Conservation (phyloP, 1,140 invertebrate species). For the Maniola jurtina region DNA sequence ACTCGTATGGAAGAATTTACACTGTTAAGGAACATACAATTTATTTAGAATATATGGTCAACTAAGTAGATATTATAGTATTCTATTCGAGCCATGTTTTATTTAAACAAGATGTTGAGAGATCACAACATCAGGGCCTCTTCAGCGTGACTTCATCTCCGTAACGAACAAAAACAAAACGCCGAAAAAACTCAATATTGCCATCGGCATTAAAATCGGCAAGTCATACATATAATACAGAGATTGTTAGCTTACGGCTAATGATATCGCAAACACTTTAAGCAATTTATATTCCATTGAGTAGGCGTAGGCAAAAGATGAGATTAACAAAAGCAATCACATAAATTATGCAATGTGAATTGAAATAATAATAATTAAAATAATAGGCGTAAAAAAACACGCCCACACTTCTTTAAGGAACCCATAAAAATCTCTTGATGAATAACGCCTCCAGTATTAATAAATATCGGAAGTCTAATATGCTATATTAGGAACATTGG, state of each 20-base stretch:
- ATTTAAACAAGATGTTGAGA: neutral
- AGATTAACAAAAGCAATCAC: neutral
- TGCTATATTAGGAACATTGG: no score
- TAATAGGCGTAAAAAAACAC: neutral
- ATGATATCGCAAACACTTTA: neutral
- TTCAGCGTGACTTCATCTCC: slow-evolving; percentile 55
- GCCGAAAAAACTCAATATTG: slow-evolving; percentile 23
- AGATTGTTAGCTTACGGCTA: neutral
- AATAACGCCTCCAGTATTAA: no score
- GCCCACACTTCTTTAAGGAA: neutral
- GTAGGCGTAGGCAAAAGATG: neutral
- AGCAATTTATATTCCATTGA: neutral
- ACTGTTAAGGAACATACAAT: no score
- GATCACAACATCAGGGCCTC: slow-evolving; percentile 48
- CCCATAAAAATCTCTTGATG: no score
- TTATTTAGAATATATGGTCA: no score
- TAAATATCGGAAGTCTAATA: no score
- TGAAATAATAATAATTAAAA: neutral
- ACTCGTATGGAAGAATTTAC: neutral
- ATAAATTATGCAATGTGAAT: no score
- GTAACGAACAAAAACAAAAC: slow-evolving; percentile 67
- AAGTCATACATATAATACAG: slow-evolving; percentile 9
- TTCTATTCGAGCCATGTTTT: neutral
- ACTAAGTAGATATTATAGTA: no score
- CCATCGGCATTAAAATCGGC: slow-evolving; percentile 4